These are phyloP conservation scores for Nannospalax galili DNA, from an alignment of 2,113 vertebrate species.

Conservation along the genomic window DNA sequence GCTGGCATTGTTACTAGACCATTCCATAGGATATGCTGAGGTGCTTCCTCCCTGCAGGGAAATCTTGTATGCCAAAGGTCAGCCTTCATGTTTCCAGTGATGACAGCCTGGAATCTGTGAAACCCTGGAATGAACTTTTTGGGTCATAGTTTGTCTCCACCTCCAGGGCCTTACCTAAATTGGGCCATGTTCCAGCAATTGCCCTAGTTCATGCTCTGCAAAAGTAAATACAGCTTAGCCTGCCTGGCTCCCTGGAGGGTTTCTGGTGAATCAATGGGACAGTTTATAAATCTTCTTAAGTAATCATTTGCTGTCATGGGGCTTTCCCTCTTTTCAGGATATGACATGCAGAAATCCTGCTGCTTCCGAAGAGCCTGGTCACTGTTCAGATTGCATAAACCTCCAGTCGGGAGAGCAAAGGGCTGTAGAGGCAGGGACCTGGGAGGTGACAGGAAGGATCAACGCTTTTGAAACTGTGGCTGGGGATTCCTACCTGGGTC, in stretches of 20 bases:
- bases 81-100: accelerated
- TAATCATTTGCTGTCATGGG: background rate
- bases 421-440: background rate
- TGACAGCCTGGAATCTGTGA: background rate
- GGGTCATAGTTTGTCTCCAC: background rate
- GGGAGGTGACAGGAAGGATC: background rate
- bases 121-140: background rate
- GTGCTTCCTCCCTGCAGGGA: no score
- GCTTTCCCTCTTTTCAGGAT: conserved; percentile 53
- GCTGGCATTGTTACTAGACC: accelerated
- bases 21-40: accelerated
- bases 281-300: background rate
- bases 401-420: background rate
- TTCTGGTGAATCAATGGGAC: conserved; percentile 32
- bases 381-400: background rate
- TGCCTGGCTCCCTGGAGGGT: background rate
- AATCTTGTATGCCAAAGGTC: background rate
- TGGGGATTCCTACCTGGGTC: background rate
- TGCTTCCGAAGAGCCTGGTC: background rate
- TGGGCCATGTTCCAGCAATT: background rate
- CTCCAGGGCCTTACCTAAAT: accelerated
- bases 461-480: background rate
- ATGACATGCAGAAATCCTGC: conserved; percentile 39
- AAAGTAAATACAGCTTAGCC: background rate
- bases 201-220: background rate